phyloP scores from a whole-genome alignment of 1,140 invertebrate species.

The Caenorhabditis inopinata region DNA sequence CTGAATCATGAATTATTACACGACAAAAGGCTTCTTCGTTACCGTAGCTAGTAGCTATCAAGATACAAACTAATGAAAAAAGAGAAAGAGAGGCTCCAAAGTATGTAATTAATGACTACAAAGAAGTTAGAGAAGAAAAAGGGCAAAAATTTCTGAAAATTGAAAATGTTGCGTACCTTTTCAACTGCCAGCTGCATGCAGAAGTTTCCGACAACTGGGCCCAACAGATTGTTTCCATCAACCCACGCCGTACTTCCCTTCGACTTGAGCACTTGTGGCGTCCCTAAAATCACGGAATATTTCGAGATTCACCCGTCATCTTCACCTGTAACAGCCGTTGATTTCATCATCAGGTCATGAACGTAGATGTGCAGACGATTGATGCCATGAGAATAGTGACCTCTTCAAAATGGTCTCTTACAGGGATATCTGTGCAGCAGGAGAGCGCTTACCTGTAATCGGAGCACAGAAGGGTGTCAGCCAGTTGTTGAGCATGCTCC shows the following conservation, averaged over 20 bases:
- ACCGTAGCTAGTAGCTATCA: too few relatives aligned
- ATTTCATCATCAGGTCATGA: constrained; percentile 67
- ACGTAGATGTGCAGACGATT: constrained; percentile 78
- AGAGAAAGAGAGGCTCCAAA: too few relatives aligned
- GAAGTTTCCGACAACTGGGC: constrained; percentile 83
- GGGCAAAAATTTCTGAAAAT: too few relatives aligned
- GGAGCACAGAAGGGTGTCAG: constrained; percentile 78
- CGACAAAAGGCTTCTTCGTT: too few relatives aligned
- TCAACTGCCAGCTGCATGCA: constrained; percentile 85
- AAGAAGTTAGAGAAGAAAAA: too few relatives aligned
- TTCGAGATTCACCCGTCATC: not conserved
- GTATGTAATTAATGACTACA: too few relatives aligned
- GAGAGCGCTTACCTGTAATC: constrained; percentile 71
- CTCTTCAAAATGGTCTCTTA: too few relatives aligned
- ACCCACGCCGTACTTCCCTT: constrained; percentile 66
- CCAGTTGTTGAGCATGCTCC: constrained; percentile 74
- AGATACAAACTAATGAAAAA: too few relatives aligned
- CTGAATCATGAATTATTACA: too few relatives aligned
- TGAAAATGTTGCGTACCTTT: constrained; percentile 74
- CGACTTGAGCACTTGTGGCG: constrained; percentile 52
- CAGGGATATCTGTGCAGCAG: not conserved
- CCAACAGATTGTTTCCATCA: constrained; percentile 61
- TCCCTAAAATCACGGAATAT: constrained; percentile 32
- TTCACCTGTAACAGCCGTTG: constrained; percentile 29
- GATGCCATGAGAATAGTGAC: constrained; percentile 87